Conservation (phyloP, 2,888 invertebrate species). For the Aporophyla lueneburgensis region DNA sequence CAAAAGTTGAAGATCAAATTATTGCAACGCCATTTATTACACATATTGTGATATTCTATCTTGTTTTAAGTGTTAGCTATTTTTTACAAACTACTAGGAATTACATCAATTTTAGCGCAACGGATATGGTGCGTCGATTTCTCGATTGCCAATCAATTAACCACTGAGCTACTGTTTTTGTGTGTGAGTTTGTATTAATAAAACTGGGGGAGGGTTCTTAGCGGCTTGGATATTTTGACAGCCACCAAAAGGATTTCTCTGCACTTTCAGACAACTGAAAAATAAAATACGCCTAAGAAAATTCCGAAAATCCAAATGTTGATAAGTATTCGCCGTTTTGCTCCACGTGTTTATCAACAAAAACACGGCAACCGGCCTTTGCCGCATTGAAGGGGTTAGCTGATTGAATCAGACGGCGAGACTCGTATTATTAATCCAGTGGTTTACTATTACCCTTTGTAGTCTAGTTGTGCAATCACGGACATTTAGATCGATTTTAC, state of each 20-base stretch:
- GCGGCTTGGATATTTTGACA: neutral
- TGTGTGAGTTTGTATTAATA: neutral
- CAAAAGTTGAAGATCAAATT: neutral
- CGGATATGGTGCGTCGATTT: neutral
- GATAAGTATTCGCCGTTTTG: slow-evolving; percentile 19
- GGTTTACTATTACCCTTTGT: slow-evolving; percentile 46
- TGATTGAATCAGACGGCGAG: slow-evolving; percentile 39
- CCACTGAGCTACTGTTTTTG: neutral
- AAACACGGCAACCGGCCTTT: slow-evolving; percentile 21
- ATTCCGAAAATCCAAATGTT: slow-evolving; percentile 21
- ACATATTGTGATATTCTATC: neutral
- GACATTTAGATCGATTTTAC: slow-evolving; percentile 37
- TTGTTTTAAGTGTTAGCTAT: neutral
- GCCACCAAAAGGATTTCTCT: neutral
- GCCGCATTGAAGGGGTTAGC: slow-evolving; percentile 47
- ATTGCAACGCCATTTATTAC: neutral
- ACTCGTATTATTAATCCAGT: slow-evolving; percentile 40
- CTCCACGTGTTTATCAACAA: slow-evolving; percentile 39
- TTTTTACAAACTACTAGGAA: neutral
- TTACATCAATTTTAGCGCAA: slow-evolving; percentile 5
- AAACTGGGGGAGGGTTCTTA: neutral
- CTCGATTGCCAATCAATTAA: neutral
- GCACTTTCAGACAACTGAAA: neutral
- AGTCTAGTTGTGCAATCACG: slow-evolving; percentile 48
- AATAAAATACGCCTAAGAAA: neutral